A percentile compares a stretch with the other conserved stretches of the same genome.
Conservation (phyloP, 2,888 invertebrate genomes). For the Cacoxenus indagator region DNA sequence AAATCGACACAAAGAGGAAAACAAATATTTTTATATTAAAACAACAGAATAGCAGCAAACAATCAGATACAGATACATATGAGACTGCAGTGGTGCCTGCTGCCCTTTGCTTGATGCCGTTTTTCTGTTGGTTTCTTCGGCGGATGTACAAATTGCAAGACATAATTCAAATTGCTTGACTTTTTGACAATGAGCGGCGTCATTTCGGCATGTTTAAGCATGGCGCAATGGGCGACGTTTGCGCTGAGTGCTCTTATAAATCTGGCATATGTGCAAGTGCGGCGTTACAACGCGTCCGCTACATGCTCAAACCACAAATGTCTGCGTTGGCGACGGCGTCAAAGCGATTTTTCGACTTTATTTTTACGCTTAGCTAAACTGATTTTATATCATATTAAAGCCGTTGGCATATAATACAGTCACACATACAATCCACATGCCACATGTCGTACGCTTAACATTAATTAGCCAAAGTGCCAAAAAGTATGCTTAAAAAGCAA, state of each 20-base stretch:
- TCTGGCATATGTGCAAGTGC: conserved; percentile 1
- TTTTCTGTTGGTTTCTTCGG: conserved; percentile 7
- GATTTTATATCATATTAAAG: conserved; percentile 4
- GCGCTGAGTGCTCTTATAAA: conserved; percentile 18
- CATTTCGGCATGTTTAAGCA: conserved; percentile 32
- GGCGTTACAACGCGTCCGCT: background rate
- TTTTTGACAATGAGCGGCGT: conserved; percentile 61
- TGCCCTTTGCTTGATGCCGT: conserved; percentile 2
- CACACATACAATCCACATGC: conserved; percentile 6
- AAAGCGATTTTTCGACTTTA: background rate
- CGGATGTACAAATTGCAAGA: conserved; percentile 64
- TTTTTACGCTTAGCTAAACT: background rate
- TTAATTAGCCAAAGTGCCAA: conserved; percentile 53
- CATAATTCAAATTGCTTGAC: conserved; percentile 67
- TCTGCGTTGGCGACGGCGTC: background rate
- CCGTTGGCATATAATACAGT: conserved; percentile 3
- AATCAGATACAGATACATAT: conserved; percentile 10
- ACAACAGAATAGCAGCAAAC: conserved; percentile 29
- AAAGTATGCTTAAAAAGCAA: conserved; percentile 65
- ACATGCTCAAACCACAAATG: background rate
- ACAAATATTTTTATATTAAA: conserved; percentile 48
- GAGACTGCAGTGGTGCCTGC: background rate
- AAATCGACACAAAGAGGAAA: conserved; percentile 47
- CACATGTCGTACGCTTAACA: conserved; percentile 52
- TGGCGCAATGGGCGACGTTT: conserved; percentile 25